Percentiles rank a stretch among this genome's conserved stretches.
These are phyloP conservation scores for Opisthograptis luteolata DNA, from an alignment of 2,888 invertebrate genomes.

Conservation along the genomic window DNA sequence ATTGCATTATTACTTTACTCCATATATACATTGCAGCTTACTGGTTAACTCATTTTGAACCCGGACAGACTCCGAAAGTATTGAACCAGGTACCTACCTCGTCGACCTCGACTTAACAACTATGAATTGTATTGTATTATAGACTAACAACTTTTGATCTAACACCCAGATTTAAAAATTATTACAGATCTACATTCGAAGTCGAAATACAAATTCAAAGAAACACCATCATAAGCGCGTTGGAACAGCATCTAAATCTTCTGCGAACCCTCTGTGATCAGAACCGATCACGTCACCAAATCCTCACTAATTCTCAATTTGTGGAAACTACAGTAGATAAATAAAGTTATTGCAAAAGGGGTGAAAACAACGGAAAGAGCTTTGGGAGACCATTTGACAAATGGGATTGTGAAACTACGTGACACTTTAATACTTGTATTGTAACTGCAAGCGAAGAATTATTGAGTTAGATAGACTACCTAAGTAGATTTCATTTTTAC, in stretches of 20 bases:
- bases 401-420: slow-evolving; percentile 52
- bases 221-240: too few relatives aligned
- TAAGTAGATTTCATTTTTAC: slow-evolving; percentile 1
- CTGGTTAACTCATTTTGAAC: too few relatives aligned
- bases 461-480: slow-evolving; percentile 43
- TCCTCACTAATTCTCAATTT: slow-evolving; percentile 52
- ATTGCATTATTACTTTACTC: too few relatives aligned
- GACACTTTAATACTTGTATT: slow-evolving; percentile 57
- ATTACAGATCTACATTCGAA: too few relatives aligned
- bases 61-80: too few relatives aligned
- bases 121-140: too few relatives aligned
- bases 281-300: slow-evolving; percentile 35
- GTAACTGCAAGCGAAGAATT: slow-evolving; percentile 49
- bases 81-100: too few relatives aligned
- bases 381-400: slow-evolving; percentile 51
- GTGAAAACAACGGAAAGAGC: slow-evolving; percentile 49
- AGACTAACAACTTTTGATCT: too few relatives aligned
- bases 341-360: slow-evolving; percentile 53
- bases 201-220: too few relatives aligned
- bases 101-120: too few relatives aligned
- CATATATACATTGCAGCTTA: too few relatives aligned
- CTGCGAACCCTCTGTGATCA: not conserved
- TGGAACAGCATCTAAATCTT: not conserved
- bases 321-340: slow-evolving; percentile 41
- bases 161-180: too few relatives aligned